phyloP scores from a whole-genome alignment of 1,140 invertebrate species.

The Zaprionus gabonicus region DNA sequence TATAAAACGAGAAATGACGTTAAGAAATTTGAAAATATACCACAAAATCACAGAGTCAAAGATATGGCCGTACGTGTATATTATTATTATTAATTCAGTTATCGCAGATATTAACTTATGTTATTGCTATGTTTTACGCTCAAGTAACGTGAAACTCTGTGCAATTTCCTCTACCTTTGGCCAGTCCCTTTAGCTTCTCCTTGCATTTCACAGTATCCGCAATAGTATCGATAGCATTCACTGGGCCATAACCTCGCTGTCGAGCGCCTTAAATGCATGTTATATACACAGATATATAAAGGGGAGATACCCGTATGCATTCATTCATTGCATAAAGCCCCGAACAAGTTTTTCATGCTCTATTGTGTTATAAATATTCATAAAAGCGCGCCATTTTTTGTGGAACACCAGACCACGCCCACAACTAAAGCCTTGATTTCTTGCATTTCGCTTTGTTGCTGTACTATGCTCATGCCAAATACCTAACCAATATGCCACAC shows the following conservation, averaged over 20 bases:
- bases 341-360: constrained; percentile 71
- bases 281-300: not conserved
- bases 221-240: constrained; percentile 54
- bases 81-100: too few species aligned
- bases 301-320: constrained; percentile 30
- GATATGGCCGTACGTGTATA: too few species aligned
- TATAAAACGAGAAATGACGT: too few species aligned
- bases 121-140: too few species aligned
- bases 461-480: constrained; percentile 52
- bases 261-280: constrained; percentile 36
- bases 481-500: constrained; percentile 66
- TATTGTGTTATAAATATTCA: constrained; percentile 81
- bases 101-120: too few species aligned
- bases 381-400: constrained; percentile 70
- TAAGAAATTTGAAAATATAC: too few species aligned
- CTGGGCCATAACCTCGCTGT: constrained; percentile 9
- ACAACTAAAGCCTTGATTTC: constrained; percentile 77
- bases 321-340: constrained; percentile 42
- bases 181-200: constrained; percentile 12
- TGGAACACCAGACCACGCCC: constrained; percentile 51
- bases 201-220: constrained; percentile 47
- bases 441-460: constrained; percentile 61
- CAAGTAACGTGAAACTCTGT: too few species aligned
- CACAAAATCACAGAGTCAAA: too few species aligned
- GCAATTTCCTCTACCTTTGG: constrained; percentile 4